Conservation (phyloP, 2,888 invertebrate genomes). For the Gisinianus flammeolus region DNA sequence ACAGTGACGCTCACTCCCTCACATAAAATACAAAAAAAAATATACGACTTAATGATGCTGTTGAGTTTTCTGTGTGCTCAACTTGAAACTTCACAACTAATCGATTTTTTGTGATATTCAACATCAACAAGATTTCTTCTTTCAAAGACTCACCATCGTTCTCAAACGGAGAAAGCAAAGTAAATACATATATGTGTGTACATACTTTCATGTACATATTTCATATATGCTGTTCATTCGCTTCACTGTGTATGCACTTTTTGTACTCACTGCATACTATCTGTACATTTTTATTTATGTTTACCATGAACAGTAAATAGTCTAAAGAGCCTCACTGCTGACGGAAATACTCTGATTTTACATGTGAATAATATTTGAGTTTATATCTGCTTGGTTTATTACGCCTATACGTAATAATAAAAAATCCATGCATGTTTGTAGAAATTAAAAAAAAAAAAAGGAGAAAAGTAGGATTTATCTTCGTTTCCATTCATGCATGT, state of each 20-base stretch:
- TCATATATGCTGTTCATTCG: background rate
- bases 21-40: background rate
- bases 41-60: slow-evolving; percentile 8
- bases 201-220: background rate
- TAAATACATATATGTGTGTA: background rate
- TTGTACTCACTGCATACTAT: too few relatives aligned
- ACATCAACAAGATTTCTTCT: background rate
- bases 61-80: slow-evolving; percentile 12
- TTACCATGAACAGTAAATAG: too few relatives aligned
- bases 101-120: slow-evolving; percentile 14
- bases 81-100: background rate
- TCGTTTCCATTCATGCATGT: background rate
- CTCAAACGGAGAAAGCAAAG: background rate
- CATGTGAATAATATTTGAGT: too few relatives aligned
- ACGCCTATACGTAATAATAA: too few relatives aligned
- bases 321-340: too few relatives aligned
- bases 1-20: too few relatives aligned
- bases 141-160: background rate
- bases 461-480: too few relatives aligned
- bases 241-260: background rate
- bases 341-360: too few relatives aligned
- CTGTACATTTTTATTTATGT: too few relatives aligned
- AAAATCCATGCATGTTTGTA: background rate
- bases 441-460: background rate
- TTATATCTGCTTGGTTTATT: too few relatives aligned